Base-by-base conservation (phyloP, 2,797 vertebrate genomes). In the Lepilemur septentrionalis region DNA sequence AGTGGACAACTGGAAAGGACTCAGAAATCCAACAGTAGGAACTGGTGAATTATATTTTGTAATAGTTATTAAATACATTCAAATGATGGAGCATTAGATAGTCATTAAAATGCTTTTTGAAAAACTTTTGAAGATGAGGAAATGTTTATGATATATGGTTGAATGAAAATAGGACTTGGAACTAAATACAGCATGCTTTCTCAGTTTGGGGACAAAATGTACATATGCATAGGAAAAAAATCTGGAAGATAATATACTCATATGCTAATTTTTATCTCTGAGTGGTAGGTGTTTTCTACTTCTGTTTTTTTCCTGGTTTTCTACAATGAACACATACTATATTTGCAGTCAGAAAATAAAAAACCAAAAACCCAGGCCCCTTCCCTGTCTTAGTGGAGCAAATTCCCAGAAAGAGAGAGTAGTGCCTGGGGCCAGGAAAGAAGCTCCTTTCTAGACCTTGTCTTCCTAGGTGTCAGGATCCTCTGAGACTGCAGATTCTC, bases 211-310 rank as follows among this genome's bases (percentile, higher is more conserved):
- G 0, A 1, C 52, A 2, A 59, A 88, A 89, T 55, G 41, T 82
- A n/a, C n/a, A 72, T 48, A 76, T n/a, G 55, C 50, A 38, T 38
- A 75, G 67, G 32, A 80, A 57, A 80, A 80, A 91, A 59, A 35
- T 20, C 22, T 92, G 73, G 73, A 89, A 89, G 86, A 95, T 93
- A 92, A 89, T 48, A 91, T 41, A 50, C 23, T 89, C 25, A n/a
- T 41, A 85, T 57, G 52, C 92, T 63, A 80, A 11, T 95, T 81
- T 93, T 79, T 72, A 57, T 80, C 48, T 94, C 61, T n/a, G 55
- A 76, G 55, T 72, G 32, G 79, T 70, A 30, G 72, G 70, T 69
- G 63, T 67, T 82, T 85, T 76, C 84, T 91, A 52, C 79, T 92
- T 76, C n/a, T 89, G 15, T 57, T 78, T 89, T 93, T 73, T 69